Evolutionary conservation across 2,113 vertebrate genomes (phyloP), one percentile per base, ranked within the genome.

Genomic region (Lates calcarifer): DNA sequence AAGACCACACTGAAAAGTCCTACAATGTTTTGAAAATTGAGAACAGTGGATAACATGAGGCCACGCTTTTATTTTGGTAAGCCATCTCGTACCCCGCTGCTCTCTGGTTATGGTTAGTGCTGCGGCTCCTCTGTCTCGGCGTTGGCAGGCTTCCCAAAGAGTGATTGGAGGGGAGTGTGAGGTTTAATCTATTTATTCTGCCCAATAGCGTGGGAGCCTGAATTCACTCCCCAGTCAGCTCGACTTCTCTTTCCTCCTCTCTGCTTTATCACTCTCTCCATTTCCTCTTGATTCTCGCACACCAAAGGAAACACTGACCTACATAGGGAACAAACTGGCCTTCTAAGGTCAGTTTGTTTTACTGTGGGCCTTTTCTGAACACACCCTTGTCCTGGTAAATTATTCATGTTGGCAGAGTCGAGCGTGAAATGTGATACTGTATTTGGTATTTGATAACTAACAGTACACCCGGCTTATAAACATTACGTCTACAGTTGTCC

Each of bases 161-260:
- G 11, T 17, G 70, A 79, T 47, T 3, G 22, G 56, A 64, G 84
- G 53, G 57, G 37, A 74, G 89, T 13, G 74, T 80, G 85, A 81
- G 62, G 26, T 75, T 82, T 81, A 69, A 80, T 89, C 95, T 95
- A 95, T 96, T 96, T 95, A 94, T 94, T 93, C 91, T 88, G 77
- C 68, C 95, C 94, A 95, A 95, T 95, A 57, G 89, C 76, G 79
- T 31, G 41, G 18, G 39, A 47, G 88, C 62, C 76, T 91, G 76
- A 70, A 82, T 74, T 75, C 86, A 91, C 94, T 82, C 95, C 95
- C 94, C 91, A 69, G 64, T 65, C 68, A 76, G 63, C 31, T 86
- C 60, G 15, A 62, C 67, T 69, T 62, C 66, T 75, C 74, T 71
- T 68, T 47, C 83, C 33, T 61, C 31, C 3, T 72, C 63, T 51